phyloP scores from a whole-genome alignment of 2,113 vertebrate genomes.

The Glareola pratincola region DNA sequence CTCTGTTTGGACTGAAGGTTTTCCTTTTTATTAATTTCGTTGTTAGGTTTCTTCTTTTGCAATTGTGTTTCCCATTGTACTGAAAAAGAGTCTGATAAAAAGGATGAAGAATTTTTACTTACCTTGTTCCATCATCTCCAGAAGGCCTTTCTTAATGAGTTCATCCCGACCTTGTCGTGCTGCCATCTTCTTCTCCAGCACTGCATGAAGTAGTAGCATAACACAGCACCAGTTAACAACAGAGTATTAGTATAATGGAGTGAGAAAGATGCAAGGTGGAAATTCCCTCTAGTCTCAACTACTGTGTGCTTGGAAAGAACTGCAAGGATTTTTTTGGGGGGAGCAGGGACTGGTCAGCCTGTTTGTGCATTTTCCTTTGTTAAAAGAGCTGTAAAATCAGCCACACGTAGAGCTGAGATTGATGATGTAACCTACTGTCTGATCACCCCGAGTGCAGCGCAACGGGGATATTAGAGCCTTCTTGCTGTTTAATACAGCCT shows the following conservation, averaged over 20 bases:
- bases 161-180: constrained; percentile 83
- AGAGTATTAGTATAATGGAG: not conserved
- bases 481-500: not conserved
- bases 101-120: constrained; percentile 11
- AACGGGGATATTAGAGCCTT: accelerated
- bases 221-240: constrained; percentile 23
- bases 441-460: not conserved
- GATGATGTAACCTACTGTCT: not conserved
- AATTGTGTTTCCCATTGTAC: not conserved
- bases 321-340: not conserved
- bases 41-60: not conserved
- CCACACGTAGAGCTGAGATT: not conserved
- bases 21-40: not conserved
- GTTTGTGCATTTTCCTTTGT: not conserved
- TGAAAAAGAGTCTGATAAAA: not conserved
- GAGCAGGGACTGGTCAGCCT: not conserved
- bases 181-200: constrained; percentile 87
- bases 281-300: not conserved
- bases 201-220: constrained; percentile 60
- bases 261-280: not conserved
- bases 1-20: not conserved
- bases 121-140: constrained; percentile 87
- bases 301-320: not conserved
- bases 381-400: not conserved
- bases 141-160: constrained; percentile 81